Conservation (phyloP, 2,113 vertebrate species). For the Anguilla japonica region DNA sequence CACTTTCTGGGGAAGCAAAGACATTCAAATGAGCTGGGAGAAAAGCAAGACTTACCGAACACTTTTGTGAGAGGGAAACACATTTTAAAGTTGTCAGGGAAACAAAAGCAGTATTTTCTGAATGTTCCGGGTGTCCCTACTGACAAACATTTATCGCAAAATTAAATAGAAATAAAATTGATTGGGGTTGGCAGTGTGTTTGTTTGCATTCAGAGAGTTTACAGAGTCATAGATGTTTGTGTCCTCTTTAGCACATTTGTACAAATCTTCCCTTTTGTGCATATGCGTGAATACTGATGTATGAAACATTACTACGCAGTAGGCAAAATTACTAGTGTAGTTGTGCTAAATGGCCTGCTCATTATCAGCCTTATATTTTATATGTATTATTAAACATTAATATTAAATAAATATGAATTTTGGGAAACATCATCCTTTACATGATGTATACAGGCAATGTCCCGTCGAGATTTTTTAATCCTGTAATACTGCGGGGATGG, state of each 20-base stretch:
- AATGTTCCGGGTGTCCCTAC: not conserved
- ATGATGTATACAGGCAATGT: not conserved
- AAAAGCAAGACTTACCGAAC: not conserved
- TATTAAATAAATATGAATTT: no score
- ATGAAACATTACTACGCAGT: not conserved
- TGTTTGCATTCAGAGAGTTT: not conserved
- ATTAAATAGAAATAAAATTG: not conserved
- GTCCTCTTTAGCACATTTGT: not conserved
- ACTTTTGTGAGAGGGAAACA: not conserved
- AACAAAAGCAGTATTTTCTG: slow-evolving; percentile 1
- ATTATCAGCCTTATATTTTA: no score
- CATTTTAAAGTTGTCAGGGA: not conserved
- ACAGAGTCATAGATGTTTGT: not conserved
- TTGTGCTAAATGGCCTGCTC: no score
- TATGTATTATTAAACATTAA: no score
- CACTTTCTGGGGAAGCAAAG: slow-evolving; percentile 12
- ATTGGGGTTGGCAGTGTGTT: not conserved
- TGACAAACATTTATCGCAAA: not conserved
- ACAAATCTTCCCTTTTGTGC: not conserved
- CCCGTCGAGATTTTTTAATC: not conserved
- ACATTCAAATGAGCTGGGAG: not conserved
- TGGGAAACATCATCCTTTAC: no score
- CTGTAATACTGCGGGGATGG: not conserved
- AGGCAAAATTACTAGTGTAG: no score
- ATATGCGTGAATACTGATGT: not conserved